phyloP scores from a whole-genome alignment of 2,113 vertebrate genomes.

The Actenoides lindsayi region DNA sequence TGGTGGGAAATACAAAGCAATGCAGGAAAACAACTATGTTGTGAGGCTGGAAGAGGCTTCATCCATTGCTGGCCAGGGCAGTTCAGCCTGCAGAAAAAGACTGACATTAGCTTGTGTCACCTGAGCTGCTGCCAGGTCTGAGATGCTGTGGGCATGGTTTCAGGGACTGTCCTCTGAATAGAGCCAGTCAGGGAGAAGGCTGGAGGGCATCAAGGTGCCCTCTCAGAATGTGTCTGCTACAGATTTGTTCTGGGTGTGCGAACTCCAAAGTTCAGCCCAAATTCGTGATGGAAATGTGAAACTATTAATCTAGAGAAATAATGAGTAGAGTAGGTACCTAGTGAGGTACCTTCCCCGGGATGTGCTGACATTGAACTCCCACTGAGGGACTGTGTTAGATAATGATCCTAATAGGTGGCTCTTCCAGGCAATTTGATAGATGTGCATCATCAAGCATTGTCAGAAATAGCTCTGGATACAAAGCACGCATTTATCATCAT shows the following conservation, averaged over 20 bases:
- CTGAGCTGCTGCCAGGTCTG: background rate
- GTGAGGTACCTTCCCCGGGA: background rate
- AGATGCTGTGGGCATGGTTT: background rate
- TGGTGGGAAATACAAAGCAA: background rate
- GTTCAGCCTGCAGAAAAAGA: background rate
- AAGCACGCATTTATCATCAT: background rate
- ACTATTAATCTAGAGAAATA: background rate
- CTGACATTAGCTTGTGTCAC: background rate
- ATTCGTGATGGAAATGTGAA: background rate
- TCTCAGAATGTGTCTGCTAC: background rate
- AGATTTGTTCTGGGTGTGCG: background rate
- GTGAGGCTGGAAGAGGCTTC: background rate
- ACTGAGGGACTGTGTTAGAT: background rate
- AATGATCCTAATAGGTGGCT: background rate
- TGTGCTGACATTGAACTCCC: background rate
- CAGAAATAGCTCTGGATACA: background rate
- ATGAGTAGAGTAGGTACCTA: background rate
- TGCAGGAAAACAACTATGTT: background rate
- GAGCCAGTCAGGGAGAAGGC: background rate
- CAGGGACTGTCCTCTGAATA: background rate
- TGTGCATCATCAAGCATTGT: background rate
- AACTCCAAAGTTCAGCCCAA: background rate
- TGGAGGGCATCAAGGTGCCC: too few species aligned
- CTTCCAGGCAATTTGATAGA: background rate
- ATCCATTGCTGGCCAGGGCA: background rate